Evolutionary conservation across 2,888 invertebrate genomes (phyloP), one percentile per base, ranked within the genome.

Genomic region (Dryobota labecula): DNA sequence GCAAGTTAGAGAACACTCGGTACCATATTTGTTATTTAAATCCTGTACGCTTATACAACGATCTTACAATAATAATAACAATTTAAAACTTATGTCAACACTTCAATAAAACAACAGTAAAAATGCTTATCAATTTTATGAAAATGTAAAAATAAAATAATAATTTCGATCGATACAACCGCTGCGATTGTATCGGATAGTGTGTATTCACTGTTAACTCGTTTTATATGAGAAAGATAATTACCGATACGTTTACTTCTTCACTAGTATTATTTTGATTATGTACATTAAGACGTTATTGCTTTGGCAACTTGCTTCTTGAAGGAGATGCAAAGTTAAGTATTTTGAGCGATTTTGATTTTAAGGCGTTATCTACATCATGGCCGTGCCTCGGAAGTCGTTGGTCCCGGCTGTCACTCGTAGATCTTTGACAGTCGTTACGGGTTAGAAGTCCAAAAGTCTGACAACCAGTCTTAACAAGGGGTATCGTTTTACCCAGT

Each of bases 171-270:
- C 13, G 27, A 43, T 33, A 62, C 3, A 62, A 66, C 24, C 41
- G 43, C 56, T 67, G 49, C 67, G 43, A 49, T 41, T 13, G 0
- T 3, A 20, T 24, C 27, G 70, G 58, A 49, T 60, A 80, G 63
- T 74, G 65, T 68, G 58, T 41, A 72, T 20, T 18, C 65, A n/a
- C 61, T 60, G 18, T 72, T 70, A 83, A 62, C 60, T 70, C 11
- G 41, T 63, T 65, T 63, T 58, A 41, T 60, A 65, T 36, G 30
- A 63, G 53, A 49, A 71, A 71, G 27, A 71, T 20, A 47, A 68
- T 58, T 68, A 62, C 36, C 43, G 27, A 57, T 38, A 57, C 47
- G 41, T 76, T 64, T 56, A 38, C 51, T 8, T 70, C 51, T 67
- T 53, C 24, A 54, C 38, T 75, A 53, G 24, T 43, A 58, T 66